These are phyloP conservation scores for Helicoverpa armigera DNA, from an alignment of 1,140 invertebrate species.

Conservation along the genomic window DNA sequence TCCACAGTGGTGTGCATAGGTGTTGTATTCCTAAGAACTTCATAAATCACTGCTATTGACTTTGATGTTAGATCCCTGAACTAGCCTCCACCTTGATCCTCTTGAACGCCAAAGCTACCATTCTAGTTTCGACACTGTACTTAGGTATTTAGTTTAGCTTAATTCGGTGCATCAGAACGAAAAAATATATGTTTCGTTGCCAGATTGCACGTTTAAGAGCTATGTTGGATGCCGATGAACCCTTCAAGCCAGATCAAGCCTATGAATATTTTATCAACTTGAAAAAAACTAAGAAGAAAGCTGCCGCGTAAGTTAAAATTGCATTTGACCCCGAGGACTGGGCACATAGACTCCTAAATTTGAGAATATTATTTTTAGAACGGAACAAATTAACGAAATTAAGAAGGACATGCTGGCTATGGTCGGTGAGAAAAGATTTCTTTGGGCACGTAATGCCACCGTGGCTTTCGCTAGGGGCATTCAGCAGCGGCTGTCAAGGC, in stretches of 20 bases:
- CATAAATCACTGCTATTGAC: too few relatives aligned
- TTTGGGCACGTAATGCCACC: slow-evolving; percentile 78
- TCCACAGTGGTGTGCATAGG: too few relatives aligned
- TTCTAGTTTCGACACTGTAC: too few relatives aligned
- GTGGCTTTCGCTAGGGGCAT: slow-evolving; percentile 78
- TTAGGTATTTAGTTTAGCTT: too few relatives aligned
- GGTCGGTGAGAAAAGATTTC: slow-evolving; percentile 70
- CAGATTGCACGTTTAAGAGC: slow-evolving; percentile 74
- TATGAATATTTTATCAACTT: slow-evolving; percentile 80
- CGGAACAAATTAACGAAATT: slow-evolving; percentile 58
- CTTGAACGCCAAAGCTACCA: too few relatives aligned
- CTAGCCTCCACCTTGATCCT: too few relatives aligned
- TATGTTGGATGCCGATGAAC: slow-evolving; percentile 81
- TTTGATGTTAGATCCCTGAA: too few relatives aligned
- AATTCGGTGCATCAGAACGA: neutral
- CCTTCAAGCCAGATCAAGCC: slow-evolving; percentile 81
- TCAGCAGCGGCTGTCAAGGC: slow-evolving; percentile 71
- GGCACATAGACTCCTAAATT: neutral
- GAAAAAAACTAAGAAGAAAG: slow-evolving; percentile 72
- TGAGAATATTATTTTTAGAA: slow-evolving; percentile 43
- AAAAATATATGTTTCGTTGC: neutral
- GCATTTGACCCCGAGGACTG: neutral
- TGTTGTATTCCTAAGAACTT: too few relatives aligned
- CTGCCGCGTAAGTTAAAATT: slow-evolving; percentile 59
- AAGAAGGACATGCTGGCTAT: slow-evolving; percentile 71